Conservation (phyloP, 2,113 vertebrate genomes). For the Poecile atricapillus region DNA sequence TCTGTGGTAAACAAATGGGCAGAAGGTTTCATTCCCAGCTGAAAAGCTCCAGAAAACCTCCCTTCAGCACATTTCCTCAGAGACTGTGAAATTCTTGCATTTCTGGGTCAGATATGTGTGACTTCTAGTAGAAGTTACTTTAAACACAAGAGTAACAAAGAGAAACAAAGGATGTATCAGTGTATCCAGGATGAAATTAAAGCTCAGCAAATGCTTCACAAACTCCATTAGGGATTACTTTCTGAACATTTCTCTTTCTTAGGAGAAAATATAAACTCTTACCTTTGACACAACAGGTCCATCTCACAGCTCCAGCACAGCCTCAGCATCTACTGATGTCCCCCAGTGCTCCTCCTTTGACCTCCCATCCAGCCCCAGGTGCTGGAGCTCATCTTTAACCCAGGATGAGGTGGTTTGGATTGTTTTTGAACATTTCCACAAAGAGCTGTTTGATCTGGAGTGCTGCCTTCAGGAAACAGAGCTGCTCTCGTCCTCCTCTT, state of each 20-base stretch:
- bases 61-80: neutral
- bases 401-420: neutral
- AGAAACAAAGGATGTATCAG: neutral
- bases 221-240: neutral
- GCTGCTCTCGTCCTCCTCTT: neutral
- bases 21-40: neutral
- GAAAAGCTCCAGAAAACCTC: neutral
- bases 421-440: constrained; percentile 32
- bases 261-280: neutral
- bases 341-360: neutral
- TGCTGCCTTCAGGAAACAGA: constrained; percentile 38
- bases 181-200: neutral
- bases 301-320: neutral
- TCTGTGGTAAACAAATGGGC: neutral
- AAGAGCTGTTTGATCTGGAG: constrained; percentile 46
- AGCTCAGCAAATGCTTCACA: neutral
- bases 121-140: neutral
- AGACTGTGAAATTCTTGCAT: neutral
- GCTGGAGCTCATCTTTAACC: constrained; percentile 20
- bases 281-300: neutral
- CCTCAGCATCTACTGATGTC: neutral
- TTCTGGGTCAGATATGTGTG: neutral
- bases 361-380: constrained; percentile 30
- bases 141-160: neutral
- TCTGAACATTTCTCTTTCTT: neutral